Conservation (phyloP, 2,888 invertebrate species). For the Euzetes globulus region DNA sequence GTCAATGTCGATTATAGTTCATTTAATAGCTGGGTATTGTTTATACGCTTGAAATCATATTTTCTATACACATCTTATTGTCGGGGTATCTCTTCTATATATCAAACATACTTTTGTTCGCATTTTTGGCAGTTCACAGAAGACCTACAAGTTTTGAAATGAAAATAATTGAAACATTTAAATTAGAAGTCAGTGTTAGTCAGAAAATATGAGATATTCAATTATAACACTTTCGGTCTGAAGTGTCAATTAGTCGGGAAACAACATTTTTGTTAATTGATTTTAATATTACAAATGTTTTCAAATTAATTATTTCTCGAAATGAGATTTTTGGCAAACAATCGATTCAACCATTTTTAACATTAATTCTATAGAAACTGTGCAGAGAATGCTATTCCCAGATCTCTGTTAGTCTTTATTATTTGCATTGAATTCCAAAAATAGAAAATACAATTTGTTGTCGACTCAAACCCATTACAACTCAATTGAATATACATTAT, state of each 20-base stretch:
- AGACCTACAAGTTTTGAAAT: conserved; percentile 34
- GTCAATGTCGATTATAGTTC: no score
- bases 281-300: neutral
- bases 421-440: neutral
- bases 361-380: neutral
- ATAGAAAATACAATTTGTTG: neutral
- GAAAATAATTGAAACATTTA: no score
- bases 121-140: conserved; percentile 57
- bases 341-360: neutral
- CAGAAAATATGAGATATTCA: no score
- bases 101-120: conserved; percentile 56
- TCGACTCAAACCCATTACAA: neutral
- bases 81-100: no score
- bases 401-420: no score
- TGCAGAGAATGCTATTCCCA: neutral
- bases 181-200: neutral
- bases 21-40: no score
- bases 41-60: no score
- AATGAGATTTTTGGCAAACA: neutral
- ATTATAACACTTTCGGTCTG: neutral
- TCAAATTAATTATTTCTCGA: neutral
- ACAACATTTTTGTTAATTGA: neutral
- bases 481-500: neutral
- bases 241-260: neutral
- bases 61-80: no score